Base-by-base conservation (phyloP, 2,113 vertebrate genomes). In the Pygoscelis antarcticus region DNA sequence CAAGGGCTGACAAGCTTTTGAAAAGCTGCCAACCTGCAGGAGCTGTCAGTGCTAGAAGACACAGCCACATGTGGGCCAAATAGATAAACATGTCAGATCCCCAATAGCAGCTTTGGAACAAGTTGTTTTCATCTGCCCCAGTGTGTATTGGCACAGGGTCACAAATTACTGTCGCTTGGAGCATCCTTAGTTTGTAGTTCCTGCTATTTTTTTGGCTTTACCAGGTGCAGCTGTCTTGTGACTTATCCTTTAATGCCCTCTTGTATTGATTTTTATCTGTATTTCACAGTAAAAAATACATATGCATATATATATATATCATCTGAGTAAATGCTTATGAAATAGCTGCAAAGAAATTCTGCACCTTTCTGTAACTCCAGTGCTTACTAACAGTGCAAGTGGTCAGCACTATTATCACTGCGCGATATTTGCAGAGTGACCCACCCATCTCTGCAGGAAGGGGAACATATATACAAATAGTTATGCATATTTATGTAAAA, bases 1-100 rank as follows among this genome's bases (percentile, higher is more conserved):
- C 96, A 36, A 91, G 83, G 89, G 74, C 83, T 93, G 82, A 93
- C 97, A 98, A 97, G 89, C 78, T 90, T 90, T 89, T 98, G 96
- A 95, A 97, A 89, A 89, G 61, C 95, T 98, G 97, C 97, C 97
- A 98, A 49, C 89, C 88, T 89, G 79, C 91, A 86, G 93, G 94
- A 93, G 90, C 96, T 96, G 91, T 95, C 96, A 94, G 52, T 88
- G 91, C 85, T 77, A 42, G 95, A 87, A 96, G 91, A 92, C 86
- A 88, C 75, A 89, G 81, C 85, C 87, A 71, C 97, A 97, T 97
- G 95, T 98, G 97, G 93, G 85, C 95, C 92, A 93, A 91, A 96
- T 44, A 97, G 96, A 98, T 97, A 98, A 98, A 95, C 91, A 65
- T 66, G 90, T 89, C 89, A 83, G 83, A 79, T 90, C 94, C 90